Percentiles rank a stretch among this genome's conserved stretches.
These are phyloP conservation scores for Platypus cylindrus DNA, from an alignment of 2,888 invertebrate species.

Conservation along the genomic window DNA sequence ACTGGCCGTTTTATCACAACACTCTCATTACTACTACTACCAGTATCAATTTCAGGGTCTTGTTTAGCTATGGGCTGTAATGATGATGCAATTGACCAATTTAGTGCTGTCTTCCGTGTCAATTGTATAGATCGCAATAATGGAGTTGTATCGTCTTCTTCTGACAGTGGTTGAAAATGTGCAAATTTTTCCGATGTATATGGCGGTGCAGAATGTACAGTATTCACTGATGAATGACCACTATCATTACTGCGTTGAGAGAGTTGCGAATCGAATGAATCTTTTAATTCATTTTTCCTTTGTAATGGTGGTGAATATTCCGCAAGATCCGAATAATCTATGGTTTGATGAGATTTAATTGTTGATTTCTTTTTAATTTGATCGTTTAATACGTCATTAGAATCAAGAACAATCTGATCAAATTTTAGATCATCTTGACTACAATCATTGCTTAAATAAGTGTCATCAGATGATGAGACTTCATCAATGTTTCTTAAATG, in stretches of 20 bases:
- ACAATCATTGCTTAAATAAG: constrained; percentile 39
- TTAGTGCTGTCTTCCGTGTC: too few relatives aligned
- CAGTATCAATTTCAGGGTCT: too few relatives aligned
- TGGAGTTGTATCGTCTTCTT: constrained; percentile 5
- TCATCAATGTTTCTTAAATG: constrained; percentile 29
- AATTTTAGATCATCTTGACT: constrained; percentile 39
- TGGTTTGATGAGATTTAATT: constrained; percentile 30
- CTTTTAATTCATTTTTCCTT: constrained; percentile 42
- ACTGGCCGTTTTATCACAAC: constrained; percentile 8
- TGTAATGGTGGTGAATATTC: constrained; percentile 31
- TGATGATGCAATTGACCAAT: too few relatives aligned
- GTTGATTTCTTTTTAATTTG: constrained; percentile 22
- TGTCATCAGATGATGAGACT: constrained; percentile 42
- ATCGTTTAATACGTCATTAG: too few relatives aligned
- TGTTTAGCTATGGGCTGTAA: too few relatives aligned
- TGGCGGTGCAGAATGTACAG: constrained; percentile 31
- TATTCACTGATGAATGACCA: constrained; percentile 26
- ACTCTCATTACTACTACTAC: constrained; percentile 1
- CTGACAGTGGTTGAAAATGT: constrained; percentile 11
- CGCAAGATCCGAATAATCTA: constrained; percentile 29
- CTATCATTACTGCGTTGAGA: constrained; percentile 38
- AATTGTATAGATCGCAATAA: constrained; percentile 15
- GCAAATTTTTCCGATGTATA: constrained; percentile 22
- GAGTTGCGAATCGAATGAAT: constrained; percentile 39
- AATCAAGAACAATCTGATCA: too few relatives aligned